Evolutionary conservation across 2,888 invertebrate genomes (phyloP).

Genomic region (Dimorphilus gyrociliatus): DNA sequence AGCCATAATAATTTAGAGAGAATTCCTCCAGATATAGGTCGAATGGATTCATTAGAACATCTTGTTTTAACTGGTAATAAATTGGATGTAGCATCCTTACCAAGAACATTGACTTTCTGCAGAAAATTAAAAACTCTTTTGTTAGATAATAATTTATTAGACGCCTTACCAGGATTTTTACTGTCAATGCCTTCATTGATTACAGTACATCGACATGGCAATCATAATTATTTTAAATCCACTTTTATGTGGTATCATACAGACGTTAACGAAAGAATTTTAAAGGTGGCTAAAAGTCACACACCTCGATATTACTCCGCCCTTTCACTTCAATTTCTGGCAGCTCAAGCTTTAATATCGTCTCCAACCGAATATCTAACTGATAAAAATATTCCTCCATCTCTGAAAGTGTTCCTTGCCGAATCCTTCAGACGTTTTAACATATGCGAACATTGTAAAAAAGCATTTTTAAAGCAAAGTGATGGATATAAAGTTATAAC

Average conservation of each 20-base stretch:
- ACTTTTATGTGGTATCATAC: slow-evolving; percentile 43
- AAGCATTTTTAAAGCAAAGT: slow-evolving; percentile 10
- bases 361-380: slow-evolving; percentile 35
- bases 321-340: slow-evolving; percentile 29
- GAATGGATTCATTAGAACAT: slow-evolving; percentile 35
- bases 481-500: slow-evolving; percentile 39
- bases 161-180: slow-evolving; percentile 40
- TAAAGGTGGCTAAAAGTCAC: slow-evolving; percentile 16
- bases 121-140: slow-evolving; percentile 30
- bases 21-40: slow-evolving; percentile 39
- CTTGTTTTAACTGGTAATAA: slow-evolving; percentile 39
- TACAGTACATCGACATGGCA: slow-evolving; percentile 41
- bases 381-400: slow-evolving; percentile 27
- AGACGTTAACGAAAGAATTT: slow-evolving; percentile 38
- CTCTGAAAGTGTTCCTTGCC: slow-evolving; percentile 37
- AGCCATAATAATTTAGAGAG: slow-evolving; percentile 38
- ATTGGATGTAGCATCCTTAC: slow-evolving; percentile 39
- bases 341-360: slow-evolving; percentile 36
- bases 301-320: too few relatives aligned
- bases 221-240: slow-evolving; percentile 41
- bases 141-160: slow-evolving; percentile 40
- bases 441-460: slow-evolving; percentile 36
- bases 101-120: slow-evolving; percentile 39
- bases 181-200: slow-evolving; percentile 35
- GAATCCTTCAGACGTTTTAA: slow-evolving; percentile 36